Evolutionary conservation across 1,140 invertebrate genomes (phyloP), one percentile per base, ranked within the genome.

Genomic region (Kradibia gibbosae): DNA sequence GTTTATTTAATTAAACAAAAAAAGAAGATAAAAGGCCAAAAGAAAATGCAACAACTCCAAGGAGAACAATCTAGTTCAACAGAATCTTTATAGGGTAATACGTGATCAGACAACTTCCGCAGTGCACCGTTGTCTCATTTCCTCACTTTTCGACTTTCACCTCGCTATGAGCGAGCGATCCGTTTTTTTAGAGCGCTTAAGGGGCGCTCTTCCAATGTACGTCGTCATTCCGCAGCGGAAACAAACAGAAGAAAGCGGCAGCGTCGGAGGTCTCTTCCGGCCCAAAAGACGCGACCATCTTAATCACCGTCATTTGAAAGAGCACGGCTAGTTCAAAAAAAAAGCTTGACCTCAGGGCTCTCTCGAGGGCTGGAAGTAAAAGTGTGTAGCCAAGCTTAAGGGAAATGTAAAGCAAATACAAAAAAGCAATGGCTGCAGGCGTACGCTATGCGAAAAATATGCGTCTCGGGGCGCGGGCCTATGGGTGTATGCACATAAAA

Each of bases 231-330:
- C 22, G 62, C 11, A 39, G 22, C 62, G 62, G 36, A 36, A 42
- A 4, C 34, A 36, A 67, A 39, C 17, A 42, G 62, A 20, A 17
- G 7, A 22, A 25, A 42, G n/a, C 25, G 62, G 25, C 22, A 42
- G n/a, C 25, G 62, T 3, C 57, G 25, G 67, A 50, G 25, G n/a
- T 25, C 45, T 42, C n/a, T 53, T 73, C 71, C 71, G 71, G 45
- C 15, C 71, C 22, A 45, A 42, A n/a, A 7, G 34, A 1, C 34
- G 28, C 25, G 20, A 60, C 13, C 25, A 17, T 50, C 70, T 48
- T 72, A 72, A 72, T 72, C 39, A 72, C 28, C 42, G 3, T 72
- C 45, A 72, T 45, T 42, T 31, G n/a, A 42, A 73, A 42, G 71
- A 34, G 31, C 25, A 1, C 25, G 25, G 13, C 4, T 28, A 28